Base-by-base conservation (phyloP, 2,888 invertebrate species). In the Harpalus rufipes region DNA sequence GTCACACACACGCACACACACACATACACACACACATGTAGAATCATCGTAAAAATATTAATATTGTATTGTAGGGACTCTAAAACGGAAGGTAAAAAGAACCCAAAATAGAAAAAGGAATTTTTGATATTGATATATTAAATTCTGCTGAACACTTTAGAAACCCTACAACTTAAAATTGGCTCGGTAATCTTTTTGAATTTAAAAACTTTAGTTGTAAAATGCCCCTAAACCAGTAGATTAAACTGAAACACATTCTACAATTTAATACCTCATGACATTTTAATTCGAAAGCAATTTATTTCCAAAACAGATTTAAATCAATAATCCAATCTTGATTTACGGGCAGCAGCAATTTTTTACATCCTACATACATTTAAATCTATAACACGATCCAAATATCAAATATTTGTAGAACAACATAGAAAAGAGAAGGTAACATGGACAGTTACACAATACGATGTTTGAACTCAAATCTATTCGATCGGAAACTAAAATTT, bases 401-500 rank as follows among this genome's bases (percentile, higher is more conserved):
- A 39, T 68, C 68, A 68, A 68, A 68, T 68, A 68, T 68, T n/a
- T 68, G 68, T 32, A 14, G 32, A 68, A 68, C 12, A 39, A 68
- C 68, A 39, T 68, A n/a, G 68, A 68, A 68, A 68, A 68, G 68
- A 68, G 68, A 68, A 68, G 32, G 68, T 68, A 68, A 68, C 68
- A 68, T 32, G 68, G n/a, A 68, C 39, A 68, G 68, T 68, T 68
- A 68, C 68, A 39, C 68, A 32, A 68, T 68, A 39, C 39, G 68
- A 68, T 68, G 39, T 7, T 25, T 32, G 68, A 68, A 14, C 25
- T 32, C 68, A 7, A 32, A 32, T n/a, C 32, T 68, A 39, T 32
- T 39, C 68, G 68, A 32, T 32, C 68, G 39, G 32, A 41, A 14
- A 39, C 21, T 25, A 21, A 63, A 8, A 87, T 87, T 86, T 85